Evolutionary conservation across 2,888 invertebrate genomes (phyloP).

Genomic region (Parapristionchus giblindavisi): DNA sequence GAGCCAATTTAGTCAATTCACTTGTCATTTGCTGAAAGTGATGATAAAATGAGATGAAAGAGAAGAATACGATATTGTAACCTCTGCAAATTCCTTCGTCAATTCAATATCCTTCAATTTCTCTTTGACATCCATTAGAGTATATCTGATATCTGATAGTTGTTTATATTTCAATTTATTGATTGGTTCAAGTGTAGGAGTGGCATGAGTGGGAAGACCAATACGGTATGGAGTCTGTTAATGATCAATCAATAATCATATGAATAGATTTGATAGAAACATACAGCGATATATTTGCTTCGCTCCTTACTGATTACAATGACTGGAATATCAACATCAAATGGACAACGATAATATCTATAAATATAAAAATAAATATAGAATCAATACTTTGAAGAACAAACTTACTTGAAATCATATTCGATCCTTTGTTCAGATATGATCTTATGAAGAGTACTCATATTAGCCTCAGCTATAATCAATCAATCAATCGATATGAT

Average conservation of each 20-base stretch:
- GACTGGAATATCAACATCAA: conserved; percentile 26
- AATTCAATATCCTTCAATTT: no score
- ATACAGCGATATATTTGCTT: conserved; percentile 6
- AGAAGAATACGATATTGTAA: neutral
- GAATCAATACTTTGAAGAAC: neutral
- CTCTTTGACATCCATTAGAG: no score
- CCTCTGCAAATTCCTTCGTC: neutral
- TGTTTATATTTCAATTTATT: no score
- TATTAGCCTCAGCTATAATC: conserved; percentile 19
- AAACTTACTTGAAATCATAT: conserved; percentile 21
- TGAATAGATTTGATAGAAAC: no score
- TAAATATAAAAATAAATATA: neutral
- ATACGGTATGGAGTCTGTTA: conserved; percentile 32
- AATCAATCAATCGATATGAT: neutral
- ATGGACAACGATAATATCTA: conserved; percentile 10
- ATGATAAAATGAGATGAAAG: neutral
- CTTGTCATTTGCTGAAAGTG: no score
- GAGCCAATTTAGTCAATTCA: no score
- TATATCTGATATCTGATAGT: no score
- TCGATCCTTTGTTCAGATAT: conserved; percentile 32
- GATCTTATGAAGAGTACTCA: conserved; percentile 19
- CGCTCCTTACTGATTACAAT: conserved; percentile 30
- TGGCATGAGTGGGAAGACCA: conserved; percentile 2
- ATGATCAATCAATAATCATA: neutral
- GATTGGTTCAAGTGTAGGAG: neutral